Percentiles rank a stretch among this genome's conserved stretches.
phyloP scores from a whole-genome alignment of 2,797 vertebrate species.

The Anomalospiza imberbis region DNA sequence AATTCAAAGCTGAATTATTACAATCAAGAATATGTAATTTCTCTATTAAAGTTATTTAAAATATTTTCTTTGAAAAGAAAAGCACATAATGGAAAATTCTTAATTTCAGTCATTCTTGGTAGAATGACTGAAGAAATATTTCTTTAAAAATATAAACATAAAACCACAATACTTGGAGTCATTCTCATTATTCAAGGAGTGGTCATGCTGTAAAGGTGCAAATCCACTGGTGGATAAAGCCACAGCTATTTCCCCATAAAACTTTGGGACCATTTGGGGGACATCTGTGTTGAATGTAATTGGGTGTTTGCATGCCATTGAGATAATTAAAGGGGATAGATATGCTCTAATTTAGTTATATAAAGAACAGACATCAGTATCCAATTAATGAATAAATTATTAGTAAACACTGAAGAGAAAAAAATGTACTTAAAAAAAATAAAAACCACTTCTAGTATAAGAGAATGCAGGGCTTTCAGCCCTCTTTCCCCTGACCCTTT shows the following conservation, averaged over 20 bases:
- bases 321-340: neutral
- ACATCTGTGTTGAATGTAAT: neutral
- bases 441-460: accelerated
- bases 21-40: neutral
- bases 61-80: neutral
- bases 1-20: neutral
- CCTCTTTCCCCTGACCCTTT: accelerated
- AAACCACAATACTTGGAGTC: neutral
- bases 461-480: accelerated
- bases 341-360: neutral
- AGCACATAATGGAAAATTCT: neutral
- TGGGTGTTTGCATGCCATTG: neutral
- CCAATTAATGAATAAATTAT: neutral
- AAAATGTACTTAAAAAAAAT: neutral
- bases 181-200: neutral
- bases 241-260: neutral
- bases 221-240: neutral
- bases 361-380: neutral
- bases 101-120: neutral
- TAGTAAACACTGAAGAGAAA: neutral
- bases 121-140: neutral
- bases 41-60: neutral
- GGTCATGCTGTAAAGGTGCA: neutral
- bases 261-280: neutral
- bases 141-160: neutral